These are phyloP conservation scores for Aleiodes sp. DNA, from an alignment of 1,140 invertebrate species.

Conservation along the genomic window DNA sequence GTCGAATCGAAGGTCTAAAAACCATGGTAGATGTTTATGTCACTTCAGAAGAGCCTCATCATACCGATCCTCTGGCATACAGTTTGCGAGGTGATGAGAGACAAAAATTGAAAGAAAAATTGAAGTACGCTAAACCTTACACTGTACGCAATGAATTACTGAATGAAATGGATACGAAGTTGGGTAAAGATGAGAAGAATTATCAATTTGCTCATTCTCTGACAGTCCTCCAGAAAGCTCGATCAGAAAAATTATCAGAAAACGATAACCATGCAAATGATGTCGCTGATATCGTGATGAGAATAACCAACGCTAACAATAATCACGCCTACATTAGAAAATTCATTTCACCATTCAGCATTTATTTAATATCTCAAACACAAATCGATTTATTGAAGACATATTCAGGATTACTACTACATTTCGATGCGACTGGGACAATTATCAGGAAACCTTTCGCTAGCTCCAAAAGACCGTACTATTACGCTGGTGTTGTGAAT, in stretches of 20 bases:
- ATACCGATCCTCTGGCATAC: constrained; percentile 3
- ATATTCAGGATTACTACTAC: constrained; percentile 13
- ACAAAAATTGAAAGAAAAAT: constrained; percentile 1
- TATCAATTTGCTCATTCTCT: neutral
- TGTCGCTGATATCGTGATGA: neutral
- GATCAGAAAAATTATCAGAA: constrained; percentile 8
- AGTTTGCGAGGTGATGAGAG: constrained; percentile 13
- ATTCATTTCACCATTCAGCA: constrained; percentile 15
- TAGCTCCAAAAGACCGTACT: constrained; percentile 1
- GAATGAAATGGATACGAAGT: constrained; percentile 16
- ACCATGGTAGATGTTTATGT: neutral
- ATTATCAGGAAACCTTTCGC: constrained; percentile 21
- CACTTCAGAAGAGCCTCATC: neutral
- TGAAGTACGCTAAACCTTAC: neutral
- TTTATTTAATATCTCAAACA: neutral
- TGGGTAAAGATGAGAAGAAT: neutral
- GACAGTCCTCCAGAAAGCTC: constrained; percentile 10
- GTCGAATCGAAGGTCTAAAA: neutral
- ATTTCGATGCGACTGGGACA: constrained; percentile 34
- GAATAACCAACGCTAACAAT: neutral
- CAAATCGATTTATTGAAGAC: constrained; percentile 12
- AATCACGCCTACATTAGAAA: constrained; percentile 7
- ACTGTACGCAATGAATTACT: neutral
- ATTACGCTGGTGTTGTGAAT: neutral
- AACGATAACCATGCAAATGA: constrained; percentile 13